Base-by-base conservation (phyloP, 1,140 invertebrate genomes). In the Listronotus oregonensis region DNA sequence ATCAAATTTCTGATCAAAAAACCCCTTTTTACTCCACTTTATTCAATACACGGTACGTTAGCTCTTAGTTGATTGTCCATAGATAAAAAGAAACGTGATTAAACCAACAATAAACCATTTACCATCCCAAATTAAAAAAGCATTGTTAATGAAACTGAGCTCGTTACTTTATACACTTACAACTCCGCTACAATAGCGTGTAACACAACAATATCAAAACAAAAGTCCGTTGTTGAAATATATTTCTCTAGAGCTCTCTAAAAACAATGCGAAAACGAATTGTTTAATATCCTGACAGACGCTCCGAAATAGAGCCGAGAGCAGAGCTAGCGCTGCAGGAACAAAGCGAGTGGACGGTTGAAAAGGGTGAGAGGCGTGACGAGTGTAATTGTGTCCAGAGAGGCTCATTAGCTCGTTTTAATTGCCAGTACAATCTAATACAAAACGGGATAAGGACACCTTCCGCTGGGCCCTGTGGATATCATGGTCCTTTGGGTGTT, bases 391-490 rank as follows among this genome's bases (percentile, higher is more conserved):
- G 70, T 71, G 68, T 73, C 71, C 70, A 69, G 67, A 71, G 73
- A 69, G 71, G 62, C 73, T 75, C 73, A 72, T 75, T 75, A 75
- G 68, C 57, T 49, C 14, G 60, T 54, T 47, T 66, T 75, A 75
- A 75, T 75, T 75, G 73, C 65, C 66, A 65, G 32, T 68, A 64
- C 71, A 75, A 75, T 75, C 71, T 75, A 75, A 75, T 75, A 69
- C 73, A 75, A 66, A 65, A 69, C 70, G 71, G 57, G 47, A 55
- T 54, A 58, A 67, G 62, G 63, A 61, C 47, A 68, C 66, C 63
- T 69, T 55, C 56, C 60, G 67, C 14, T 54, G 58, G 27, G 47
- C 15, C 64, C 51, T 17, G 42, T n/a, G 60, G 65, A 43, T 51
- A 40, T 59, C 62, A 34, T 57, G 14, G 34, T 31, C 66, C 64